Conservation (phyloP, 2,113 vertebrate species). For the Promerops cafer region DNA sequence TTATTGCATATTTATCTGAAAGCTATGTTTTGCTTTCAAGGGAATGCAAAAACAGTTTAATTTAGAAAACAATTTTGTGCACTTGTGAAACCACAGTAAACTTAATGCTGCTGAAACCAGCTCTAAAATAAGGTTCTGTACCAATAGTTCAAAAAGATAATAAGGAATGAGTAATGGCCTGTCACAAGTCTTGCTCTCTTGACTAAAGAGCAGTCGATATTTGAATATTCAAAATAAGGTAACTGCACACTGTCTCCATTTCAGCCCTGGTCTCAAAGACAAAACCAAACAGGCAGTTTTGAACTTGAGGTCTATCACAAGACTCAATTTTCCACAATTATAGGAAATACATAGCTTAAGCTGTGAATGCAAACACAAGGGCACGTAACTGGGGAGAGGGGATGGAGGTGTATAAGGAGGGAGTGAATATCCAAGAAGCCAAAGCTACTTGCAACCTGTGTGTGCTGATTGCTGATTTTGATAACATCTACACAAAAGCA, state of each 20-base stretch:
- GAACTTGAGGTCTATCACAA: rapidly evolving
- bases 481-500: background rate
- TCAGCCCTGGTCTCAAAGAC: background rate
- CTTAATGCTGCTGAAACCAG: background rate
- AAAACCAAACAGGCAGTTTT: background rate
- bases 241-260: background rate
- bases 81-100: background rate
- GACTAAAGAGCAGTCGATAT: background rate
- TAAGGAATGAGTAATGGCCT: background rate
- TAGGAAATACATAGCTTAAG: background rate
- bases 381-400: rapidly evolving
- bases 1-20: background rate
- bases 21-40: background rate
- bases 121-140: background rate
- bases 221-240: background rate
- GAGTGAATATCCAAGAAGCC: background rate
- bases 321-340: background rate
- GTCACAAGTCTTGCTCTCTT: background rate
- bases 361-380: background rate
- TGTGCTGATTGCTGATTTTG: background rate
- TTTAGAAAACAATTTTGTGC: background rate
- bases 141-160: background rate
- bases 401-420: background rate
- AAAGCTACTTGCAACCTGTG: background rate
- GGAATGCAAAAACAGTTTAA: background rate